These are phyloP conservation scores for Lasius platythorax DNA, from an alignment of 2,888 invertebrate species.

Conservation along the genomic window DNA sequence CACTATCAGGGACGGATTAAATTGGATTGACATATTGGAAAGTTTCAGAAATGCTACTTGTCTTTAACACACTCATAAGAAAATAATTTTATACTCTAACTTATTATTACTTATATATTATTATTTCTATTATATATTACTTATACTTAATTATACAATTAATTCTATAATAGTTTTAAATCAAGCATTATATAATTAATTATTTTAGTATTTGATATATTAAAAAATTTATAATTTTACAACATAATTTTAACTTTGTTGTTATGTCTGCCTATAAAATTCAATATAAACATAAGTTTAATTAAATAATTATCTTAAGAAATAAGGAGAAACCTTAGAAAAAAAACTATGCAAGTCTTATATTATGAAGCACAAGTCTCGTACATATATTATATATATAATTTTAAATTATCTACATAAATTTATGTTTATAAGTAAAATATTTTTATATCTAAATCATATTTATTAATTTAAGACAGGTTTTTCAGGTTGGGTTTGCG, in stretches of 20 bases:
- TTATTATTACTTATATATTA: constrained; percentile 25
- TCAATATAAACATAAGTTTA: neutral
- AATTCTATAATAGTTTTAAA: constrained; percentile 19
- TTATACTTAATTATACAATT: constrained; percentile 14
- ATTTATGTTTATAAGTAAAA: neutral
- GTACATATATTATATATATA: neutral
- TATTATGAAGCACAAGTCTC: neutral
- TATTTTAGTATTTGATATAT: neutral
- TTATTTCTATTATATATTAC: neutral
- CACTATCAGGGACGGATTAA: constrained; percentile 48
- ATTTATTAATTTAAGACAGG: neutral
- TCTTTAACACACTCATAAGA: neutral
- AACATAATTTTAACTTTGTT: neutral
- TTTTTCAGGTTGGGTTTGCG: neutral
- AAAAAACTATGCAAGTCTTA: constrained; percentile 19
- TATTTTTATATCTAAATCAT: neutral
- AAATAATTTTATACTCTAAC: constrained; percentile 41
- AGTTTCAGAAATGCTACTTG: constrained; percentile 7
- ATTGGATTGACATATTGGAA: constrained; percentile 17
- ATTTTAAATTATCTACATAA: constrained; percentile 11
- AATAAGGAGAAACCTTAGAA: constrained; percentile 1
- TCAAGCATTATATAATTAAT: neutral
- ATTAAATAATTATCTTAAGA: neutral
- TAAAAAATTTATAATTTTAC: constrained; percentile 3
- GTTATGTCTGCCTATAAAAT: neutral